Conservation (phyloP, 2,113 vertebrate genomes). For the Gasterosteus nipponicus region DNA sequence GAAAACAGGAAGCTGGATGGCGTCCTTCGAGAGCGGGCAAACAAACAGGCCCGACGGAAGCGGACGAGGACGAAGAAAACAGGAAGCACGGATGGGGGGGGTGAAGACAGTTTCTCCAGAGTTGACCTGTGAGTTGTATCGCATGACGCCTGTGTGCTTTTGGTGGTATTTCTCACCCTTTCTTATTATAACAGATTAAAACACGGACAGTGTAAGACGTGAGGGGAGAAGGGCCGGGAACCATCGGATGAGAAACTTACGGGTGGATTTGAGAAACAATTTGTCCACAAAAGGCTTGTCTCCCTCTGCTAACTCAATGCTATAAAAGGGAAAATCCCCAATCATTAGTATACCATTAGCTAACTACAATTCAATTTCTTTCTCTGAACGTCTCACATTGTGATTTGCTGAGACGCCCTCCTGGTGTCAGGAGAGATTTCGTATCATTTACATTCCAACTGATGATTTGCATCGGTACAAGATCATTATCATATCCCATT, state of each 20-base stretch:
- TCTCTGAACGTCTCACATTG: background rate
- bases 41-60: slow-evolving; percentile 70
- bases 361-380: background rate
- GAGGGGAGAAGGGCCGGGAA: background rate
- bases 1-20: slow-evolving; percentile 82
- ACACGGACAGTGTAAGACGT: background rate
- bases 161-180: background rate
- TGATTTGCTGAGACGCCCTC: background rate
- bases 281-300: slow-evolving; percentile 29
- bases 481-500: background rate
- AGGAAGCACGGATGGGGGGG: slow-evolving; percentile 72
- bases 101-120: slow-evolving; percentile 15
- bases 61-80: slow-evolving; percentile 69
- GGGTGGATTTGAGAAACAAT: background rate
- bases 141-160: background rate
- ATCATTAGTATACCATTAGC: no score
- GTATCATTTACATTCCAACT: background rate
- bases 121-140: slow-evolving; percentile 1
- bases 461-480: background rate
- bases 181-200: background rate
- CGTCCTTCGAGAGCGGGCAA: slow-evolving; percentile 76
- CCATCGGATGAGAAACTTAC: background rate
- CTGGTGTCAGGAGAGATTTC: background rate
- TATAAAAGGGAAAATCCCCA: no score
- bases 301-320: background rate